A percentile compares a stretch with the other conserved stretches of the same genome.
Evolutionary conservation across 2,888 invertebrate species (phyloP).

Genomic region (Eurois occulta): DNA sequence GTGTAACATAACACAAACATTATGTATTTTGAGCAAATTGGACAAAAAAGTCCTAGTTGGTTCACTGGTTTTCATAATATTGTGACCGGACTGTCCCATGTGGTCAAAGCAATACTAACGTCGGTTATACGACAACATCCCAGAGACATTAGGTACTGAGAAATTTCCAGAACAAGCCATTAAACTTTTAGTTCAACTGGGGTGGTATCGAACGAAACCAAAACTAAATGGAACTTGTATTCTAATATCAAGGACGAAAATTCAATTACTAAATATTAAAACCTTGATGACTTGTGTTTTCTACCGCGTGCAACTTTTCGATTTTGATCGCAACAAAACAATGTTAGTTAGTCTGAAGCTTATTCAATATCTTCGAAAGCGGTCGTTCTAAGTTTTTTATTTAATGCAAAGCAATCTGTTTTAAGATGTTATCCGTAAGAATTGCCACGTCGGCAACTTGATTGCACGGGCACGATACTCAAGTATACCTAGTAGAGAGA

Average conservation of each 20-base stretch:
- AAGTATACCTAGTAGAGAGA: neutral
- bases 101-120: constrained; percentile 24
- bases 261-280: neutral
- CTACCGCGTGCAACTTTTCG: neutral
- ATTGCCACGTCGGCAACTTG: constrained; percentile 37
- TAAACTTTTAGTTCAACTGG: constrained; percentile 24
- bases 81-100: constrained; percentile 31
- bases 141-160: constrained; percentile 6
- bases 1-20: neutral
- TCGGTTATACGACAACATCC: constrained; percentile 10
- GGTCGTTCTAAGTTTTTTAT: constrained; percentile 34
- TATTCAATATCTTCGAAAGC: neutral
- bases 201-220: neutral
- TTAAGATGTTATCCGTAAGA: constrained; percentile 34
- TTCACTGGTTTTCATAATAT: neutral
- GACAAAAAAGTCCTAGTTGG: neutral
- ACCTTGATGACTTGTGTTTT: neutral
- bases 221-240: constrained; percentile 19
- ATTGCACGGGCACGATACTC: constrained; percentile 15
- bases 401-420: constrained; percentile 39
- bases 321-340: neutral
- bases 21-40: neutral
- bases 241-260: neutral
- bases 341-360: neutral
- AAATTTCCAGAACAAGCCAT: constrained; percentile 23